Conservation (phyloP, 2,888 invertebrate genomes). For the Halictus ligatus region DNA sequence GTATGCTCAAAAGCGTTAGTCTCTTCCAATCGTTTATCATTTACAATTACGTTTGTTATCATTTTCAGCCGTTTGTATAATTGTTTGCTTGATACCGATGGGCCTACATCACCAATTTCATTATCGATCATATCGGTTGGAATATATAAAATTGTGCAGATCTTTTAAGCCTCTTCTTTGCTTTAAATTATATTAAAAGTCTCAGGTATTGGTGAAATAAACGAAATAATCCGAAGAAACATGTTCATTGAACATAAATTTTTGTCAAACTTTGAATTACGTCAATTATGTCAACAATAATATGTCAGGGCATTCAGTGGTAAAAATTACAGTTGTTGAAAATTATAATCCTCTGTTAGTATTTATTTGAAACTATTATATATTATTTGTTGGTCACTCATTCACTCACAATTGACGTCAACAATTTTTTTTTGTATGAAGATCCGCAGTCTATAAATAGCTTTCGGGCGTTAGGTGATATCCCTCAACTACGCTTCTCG, state of each 20-base stretch:
- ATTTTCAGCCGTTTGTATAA: background rate
- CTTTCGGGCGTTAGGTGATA: background rate
- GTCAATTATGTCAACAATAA: too few species aligned
- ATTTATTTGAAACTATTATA: too few species aligned
- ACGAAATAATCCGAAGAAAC: background rate
- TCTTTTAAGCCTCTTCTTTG: too few species aligned
- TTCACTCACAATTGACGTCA: too few species aligned
- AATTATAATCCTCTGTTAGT: too few species aligned
- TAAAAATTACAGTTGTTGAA: too few species aligned
- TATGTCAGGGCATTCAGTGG: too few species aligned
- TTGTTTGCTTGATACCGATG: too few species aligned
- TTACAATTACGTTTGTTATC: background rate
- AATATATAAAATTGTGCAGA: too few species aligned
- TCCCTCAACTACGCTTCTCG: background rate
- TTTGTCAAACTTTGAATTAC: background rate
- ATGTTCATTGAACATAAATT: background rate
- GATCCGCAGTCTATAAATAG: background rate
- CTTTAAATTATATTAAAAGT: background rate
- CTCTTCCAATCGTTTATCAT: background rate
- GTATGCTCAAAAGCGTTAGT: background rate
- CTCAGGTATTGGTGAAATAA: too few species aligned
- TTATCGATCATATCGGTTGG: background rate
- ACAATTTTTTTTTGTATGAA: background rate
- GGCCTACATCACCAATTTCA: background rate
- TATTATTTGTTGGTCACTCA: too few species aligned